phyloP scores from a whole-genome alignment of 1,140 invertebrate species.

The Drosophila suzukii region DNA sequence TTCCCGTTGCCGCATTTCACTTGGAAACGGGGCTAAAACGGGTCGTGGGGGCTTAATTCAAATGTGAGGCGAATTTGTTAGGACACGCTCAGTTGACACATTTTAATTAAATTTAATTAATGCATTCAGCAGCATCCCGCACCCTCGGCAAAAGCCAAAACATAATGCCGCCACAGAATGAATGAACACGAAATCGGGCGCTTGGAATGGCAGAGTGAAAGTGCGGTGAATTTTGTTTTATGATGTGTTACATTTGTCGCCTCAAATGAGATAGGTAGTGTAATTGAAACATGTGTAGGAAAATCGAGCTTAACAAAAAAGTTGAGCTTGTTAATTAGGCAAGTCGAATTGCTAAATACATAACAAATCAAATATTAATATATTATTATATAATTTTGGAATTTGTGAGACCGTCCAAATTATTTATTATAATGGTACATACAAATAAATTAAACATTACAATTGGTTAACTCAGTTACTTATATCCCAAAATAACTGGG shows the following conservation, averaged over 20 bases:
- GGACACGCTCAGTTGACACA: slow-evolving; percentile 81
- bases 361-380: too few species aligned
- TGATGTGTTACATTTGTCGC: slow-evolving; percentile 53
- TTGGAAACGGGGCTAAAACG: not conserved
- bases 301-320: slow-evolving; percentile 4
- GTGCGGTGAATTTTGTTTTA: slow-evolving; percentile 22
- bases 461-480: too few species aligned
- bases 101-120: slow-evolving; percentile 83
- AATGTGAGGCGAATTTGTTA: slow-evolving; percentile 74
- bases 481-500: too few species aligned
- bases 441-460: too few species aligned
- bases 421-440: too few species aligned
- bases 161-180: slow-evolving; percentile 36
- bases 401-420: too few species aligned
- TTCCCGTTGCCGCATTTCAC: slow-evolving; percentile 16
- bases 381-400: too few species aligned
- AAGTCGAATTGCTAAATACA: too few species aligned
- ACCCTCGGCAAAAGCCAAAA: slow-evolving; percentile 19
- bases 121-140: slow-evolving; percentile 50
- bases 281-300: slow-evolving; percentile 62
- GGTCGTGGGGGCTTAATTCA: slow-evolving; percentile 15
- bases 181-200: slow-evolving; percentile 18
- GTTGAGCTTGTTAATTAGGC: not conserved
- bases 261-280: slow-evolving; percentile 12
- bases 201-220: slow-evolving; percentile 3